Conservation (phyloP, 2,113 vertebrate species). For the Cinclus mexicanus region DNA sequence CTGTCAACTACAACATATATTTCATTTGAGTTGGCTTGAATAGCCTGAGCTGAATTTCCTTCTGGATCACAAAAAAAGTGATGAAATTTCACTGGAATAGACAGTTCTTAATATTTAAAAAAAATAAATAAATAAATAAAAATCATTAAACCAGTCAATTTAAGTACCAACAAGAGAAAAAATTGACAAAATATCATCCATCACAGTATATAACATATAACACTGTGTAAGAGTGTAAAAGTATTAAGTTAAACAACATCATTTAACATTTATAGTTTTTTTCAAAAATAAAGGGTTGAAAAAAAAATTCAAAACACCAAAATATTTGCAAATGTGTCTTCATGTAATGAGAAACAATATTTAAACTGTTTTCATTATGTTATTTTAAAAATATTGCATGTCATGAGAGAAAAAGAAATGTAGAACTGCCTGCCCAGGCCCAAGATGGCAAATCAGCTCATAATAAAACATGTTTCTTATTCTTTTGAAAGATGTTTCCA, state of each 20-base stretch:
- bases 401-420: background rate
- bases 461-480: background rate
- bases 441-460: background rate
- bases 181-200: background rate
- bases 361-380: background rate
- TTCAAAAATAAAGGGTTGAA: background rate
- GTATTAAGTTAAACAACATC: background rate
- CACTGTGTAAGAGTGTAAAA: background rate
- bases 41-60: background rate
- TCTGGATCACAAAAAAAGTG: background rate
- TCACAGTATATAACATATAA: background rate
- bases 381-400: background rate
- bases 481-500: background rate
- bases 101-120: background rate
- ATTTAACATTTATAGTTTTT: background rate
- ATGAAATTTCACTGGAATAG: background rate
- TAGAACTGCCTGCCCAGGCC: background rate
- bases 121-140: background rate
- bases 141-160: background rate
- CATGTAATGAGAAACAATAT: background rate
- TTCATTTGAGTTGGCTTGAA: background rate
- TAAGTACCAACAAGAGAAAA: background rate
- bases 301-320: background rate
- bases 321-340: background rate
- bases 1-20: background rate